These are phyloP conservation scores for Nannobrachium achirus DNA, from an alignment of 2,113 vertebrate species.

Conservation along the genomic window DNA sequence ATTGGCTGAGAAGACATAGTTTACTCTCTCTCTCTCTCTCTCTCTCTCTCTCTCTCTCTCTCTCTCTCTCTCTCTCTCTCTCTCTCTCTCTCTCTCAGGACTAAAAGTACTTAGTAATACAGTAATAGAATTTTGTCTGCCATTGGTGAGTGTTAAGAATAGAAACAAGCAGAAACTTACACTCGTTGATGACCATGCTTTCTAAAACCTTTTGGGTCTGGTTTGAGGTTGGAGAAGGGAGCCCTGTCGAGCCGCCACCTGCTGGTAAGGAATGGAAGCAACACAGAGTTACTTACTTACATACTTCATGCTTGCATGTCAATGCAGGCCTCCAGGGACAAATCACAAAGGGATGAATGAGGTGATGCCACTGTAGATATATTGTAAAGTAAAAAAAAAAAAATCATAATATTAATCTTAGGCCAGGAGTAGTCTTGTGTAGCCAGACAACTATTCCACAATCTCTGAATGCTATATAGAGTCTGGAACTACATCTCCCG, in stretches of 20 bases:
- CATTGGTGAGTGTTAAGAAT: neutral
- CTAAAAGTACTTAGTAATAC: neutral
- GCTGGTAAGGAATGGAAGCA: slow-evolving; percentile 39
- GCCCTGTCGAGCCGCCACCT: slow-evolving; percentile 79
- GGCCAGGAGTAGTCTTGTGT: too few relatives aligned
- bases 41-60: neutral
- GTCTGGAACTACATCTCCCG: too few relatives aligned
- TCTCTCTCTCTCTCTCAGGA: neutral
- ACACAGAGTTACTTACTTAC: slow-evolving; percentile 12
- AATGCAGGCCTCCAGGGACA: slow-evolving; percentile 36
- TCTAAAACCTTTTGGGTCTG: slow-evolving; percentile 91
- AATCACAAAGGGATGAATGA: slow-evolving; percentile 34
- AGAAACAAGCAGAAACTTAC: slow-evolving; percentile 78
- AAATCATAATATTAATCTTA: too few relatives aligned
- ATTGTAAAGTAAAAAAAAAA: too few relatives aligned
- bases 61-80: neutral
- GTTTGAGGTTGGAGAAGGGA: slow-evolving; percentile 78
- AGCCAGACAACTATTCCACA: too few relatives aligned
- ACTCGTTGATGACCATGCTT: slow-evolving; percentile 86
- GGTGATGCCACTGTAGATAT: too few relatives aligned
- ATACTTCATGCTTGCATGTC: slow-evolving; percentile 21
- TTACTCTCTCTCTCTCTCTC: neutral
- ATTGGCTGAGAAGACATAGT: slow-evolving; percentile 74
- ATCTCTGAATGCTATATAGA: too few relatives aligned
- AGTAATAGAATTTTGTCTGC: neutral